Conservation (phyloP, 2,797 vertebrate species). For the Periparus ater region DNA sequence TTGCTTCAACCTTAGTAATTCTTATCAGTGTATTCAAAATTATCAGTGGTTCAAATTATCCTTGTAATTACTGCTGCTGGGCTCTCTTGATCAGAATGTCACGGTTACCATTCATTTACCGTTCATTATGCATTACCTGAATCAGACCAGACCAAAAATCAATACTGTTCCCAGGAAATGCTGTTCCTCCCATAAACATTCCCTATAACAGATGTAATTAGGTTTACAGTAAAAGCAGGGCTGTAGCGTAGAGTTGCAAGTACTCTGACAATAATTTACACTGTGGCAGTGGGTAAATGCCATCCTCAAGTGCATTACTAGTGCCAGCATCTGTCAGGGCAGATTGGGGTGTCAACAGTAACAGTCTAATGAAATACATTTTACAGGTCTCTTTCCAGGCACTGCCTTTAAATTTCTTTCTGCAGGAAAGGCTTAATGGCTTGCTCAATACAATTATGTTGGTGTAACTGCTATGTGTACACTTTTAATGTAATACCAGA, state of each 20-base stretch:
- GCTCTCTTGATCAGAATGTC: not conserved
- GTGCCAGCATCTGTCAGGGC: not conserved
- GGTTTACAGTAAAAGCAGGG: not conserved
- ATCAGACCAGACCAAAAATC: slow-evolving; percentile 16
- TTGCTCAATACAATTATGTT: not conserved
- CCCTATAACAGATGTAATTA: not conserved
- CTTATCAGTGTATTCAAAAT: not conserved
- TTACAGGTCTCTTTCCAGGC: not conserved
- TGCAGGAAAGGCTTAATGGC: not conserved
- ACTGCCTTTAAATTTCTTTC: not conserved
- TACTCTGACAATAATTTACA: not conserved
- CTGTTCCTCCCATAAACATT: not conserved
- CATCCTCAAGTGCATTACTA: not conserved
- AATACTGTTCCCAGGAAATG: slow-evolving; percentile 1
- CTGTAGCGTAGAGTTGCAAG: not conserved
- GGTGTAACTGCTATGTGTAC: not conserved
- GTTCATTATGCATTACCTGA: not conserved
- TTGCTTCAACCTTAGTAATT: not conserved
- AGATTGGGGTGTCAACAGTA: not conserved
- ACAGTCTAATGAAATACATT: not conserved
- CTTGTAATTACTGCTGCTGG: not conserved
- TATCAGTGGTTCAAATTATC: not conserved
- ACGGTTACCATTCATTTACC: not conserved
- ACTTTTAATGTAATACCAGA: not conserved
- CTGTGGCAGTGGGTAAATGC: not conserved